Conservation (phyloP, 1,140 invertebrate genomes). For the Colletes gigas region DNA sequence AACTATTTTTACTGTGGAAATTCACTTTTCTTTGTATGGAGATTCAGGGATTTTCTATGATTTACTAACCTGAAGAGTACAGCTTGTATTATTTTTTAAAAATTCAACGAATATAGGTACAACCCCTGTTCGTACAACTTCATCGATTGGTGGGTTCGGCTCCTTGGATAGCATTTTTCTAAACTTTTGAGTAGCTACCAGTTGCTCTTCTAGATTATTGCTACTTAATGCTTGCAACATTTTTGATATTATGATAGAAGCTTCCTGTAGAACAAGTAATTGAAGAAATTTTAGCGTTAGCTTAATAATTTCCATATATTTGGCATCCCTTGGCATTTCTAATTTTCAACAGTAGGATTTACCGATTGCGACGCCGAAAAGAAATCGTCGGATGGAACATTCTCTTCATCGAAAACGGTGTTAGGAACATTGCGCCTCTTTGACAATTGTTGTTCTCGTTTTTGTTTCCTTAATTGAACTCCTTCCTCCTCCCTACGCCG, state of each 20-base stretch:
- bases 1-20: too few species aligned
- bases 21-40: neutral
- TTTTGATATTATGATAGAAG: slow-evolving; percentile 85
- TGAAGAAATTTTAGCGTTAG: neutral
- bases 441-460: slow-evolving; percentile 95
- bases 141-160: slow-evolving; percentile 98
- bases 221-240: slow-evolving; percentile 94
- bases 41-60: neutral
- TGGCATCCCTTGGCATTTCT: neutral
- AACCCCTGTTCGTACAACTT: slow-evolving; percentile 98
- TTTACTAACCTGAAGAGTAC: slow-evolving; percentile 89
- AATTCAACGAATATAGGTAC: slow-evolving; percentile 98
- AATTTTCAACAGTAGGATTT: slow-evolving; percentile 15
- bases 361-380: slow-evolving; percentile 68
- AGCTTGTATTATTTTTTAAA: slow-evolving; percentile 91
- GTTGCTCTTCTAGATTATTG: slow-evolving; percentile 89
- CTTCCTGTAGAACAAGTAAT: slow-evolving; percentile 64
- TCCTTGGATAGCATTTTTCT: slow-evolving; percentile 96
- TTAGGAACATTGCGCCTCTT: slow-evolving; percentile 93
- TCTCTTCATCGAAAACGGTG: slow-evolving; percentile 81
- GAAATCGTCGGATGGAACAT: slow-evolving; percentile 74
- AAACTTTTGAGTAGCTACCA: slow-evolving; percentile 96
- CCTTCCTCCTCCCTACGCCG: slow-evolving; percentile 97
- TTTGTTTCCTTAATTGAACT: slow-evolving; percentile 96
- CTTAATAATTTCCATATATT: neutral